Conservation (phyloP, 2,113 vertebrate genomes). For the Lota lota region DNA sequence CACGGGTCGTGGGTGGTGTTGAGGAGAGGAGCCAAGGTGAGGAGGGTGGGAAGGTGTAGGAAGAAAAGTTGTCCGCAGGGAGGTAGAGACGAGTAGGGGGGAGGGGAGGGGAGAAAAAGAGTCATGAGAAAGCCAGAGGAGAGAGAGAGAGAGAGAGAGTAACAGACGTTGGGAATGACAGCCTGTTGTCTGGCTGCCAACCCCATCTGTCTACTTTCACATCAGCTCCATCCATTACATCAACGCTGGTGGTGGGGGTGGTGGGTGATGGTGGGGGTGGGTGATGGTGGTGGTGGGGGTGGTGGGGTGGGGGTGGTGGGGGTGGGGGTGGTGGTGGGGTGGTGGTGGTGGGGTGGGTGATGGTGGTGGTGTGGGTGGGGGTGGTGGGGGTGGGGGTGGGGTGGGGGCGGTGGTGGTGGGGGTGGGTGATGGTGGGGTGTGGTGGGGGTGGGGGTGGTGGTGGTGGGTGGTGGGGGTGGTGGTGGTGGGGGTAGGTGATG, state of each 20-base stretch:
- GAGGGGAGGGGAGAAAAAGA: conserved; percentile 16
- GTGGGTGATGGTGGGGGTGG: conserved; percentile 6
- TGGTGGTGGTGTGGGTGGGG: too few species aligned
- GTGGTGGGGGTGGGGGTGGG: too few species aligned
- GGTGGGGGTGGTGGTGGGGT: too few species aligned
- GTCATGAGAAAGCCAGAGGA: conserved; percentile 20
- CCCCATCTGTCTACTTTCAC: conserved; percentile 76
- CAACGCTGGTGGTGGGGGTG: conserved; percentile 15
- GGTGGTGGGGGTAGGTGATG: too few species aligned
- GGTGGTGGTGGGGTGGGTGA: too few species aligned
- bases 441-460: too few species aligned
- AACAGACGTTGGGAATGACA: conserved; percentile 51
- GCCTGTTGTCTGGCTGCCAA: conserved; percentile 73
- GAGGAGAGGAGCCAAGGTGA: not conserved
- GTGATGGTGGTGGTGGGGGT: not conserved
- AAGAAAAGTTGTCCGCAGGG: conserved; percentile 2
- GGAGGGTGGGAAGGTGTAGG: conserved; percentile 15
- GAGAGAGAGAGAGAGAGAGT: conserved; percentile 16
- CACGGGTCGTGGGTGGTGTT: not conserved
- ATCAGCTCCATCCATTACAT: conserved; percentile 60
- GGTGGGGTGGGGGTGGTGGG: not conserved
- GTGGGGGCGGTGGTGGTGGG: too few species aligned
- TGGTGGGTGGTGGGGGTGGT: too few species aligned
- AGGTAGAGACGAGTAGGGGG: conserved; percentile 1
- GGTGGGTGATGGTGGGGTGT: too few species aligned